These are phyloP conservation scores for Callocephalon fimbriatum DNA, from an alignment of 2,113 vertebrate species.

Conservation along the genomic window DNA sequence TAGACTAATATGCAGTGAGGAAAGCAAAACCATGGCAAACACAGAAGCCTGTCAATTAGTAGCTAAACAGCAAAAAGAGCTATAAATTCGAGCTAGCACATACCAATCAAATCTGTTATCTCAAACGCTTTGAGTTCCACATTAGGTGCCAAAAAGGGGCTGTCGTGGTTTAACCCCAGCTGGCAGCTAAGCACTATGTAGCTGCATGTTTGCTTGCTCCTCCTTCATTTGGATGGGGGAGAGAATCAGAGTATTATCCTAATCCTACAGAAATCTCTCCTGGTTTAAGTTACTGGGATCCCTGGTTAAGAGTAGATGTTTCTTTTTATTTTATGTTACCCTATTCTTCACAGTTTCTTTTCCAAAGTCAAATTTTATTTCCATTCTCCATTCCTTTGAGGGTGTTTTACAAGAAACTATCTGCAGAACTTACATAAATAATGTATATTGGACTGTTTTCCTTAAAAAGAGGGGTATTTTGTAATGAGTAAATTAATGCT, in stretches of 20 bases:
- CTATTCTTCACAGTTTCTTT: not conserved
- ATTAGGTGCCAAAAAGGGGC: not conserved
- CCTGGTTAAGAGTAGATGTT: not conserved
- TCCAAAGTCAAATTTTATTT: not conserved
- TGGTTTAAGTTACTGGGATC: not conserved
- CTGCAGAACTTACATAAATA: not conserved
- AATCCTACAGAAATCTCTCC: not conserved
- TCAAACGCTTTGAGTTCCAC: not conserved
- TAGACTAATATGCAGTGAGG: not conserved
- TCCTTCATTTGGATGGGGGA: rapidly evolving
- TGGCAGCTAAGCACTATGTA: not conserved
- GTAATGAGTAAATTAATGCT: not conserved
- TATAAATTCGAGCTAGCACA: not conserved
- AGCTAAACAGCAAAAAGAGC: not conserved
- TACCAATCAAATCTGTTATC: not conserved
- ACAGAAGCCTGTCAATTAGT: not conserved
- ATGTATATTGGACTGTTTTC: not conserved
- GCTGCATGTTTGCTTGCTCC: rapidly evolving
- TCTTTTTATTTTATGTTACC: not conserved
- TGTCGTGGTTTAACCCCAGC: not conserved
- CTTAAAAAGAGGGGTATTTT: not conserved
- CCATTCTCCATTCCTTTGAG: not conserved
- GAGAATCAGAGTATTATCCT: not conserved
- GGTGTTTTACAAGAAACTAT: not conserved
- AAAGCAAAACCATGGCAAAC: not conserved